Evolutionary conservation across 2,888 invertebrate genomes (phyloP).

Genomic region (Eupithecia abbreviata): DNA sequence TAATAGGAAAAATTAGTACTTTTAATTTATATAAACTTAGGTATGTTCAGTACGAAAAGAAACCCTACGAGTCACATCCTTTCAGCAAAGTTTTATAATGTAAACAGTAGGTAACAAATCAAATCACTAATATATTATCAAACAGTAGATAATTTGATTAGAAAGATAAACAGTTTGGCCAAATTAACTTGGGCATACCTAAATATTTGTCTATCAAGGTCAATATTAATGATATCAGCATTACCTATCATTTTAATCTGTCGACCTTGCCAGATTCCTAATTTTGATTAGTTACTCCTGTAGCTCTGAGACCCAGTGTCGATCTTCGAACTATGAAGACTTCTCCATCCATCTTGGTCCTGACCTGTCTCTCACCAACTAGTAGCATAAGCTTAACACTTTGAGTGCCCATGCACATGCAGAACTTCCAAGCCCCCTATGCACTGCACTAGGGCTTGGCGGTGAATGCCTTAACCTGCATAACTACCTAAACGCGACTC

Average conservation of each 20-base stretch:
- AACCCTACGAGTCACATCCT: not conserved
- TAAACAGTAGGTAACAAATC: not conserved
- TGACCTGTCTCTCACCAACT: not conserved
- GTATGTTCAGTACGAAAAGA: not conserved
- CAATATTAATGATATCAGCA: not conserved
- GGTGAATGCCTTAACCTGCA: too few species aligned
- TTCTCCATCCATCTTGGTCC: not conserved
- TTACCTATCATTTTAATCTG: not conserved
- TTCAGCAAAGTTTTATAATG: not conserved
- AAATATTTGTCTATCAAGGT: not conserved
- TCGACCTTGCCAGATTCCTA: not conserved
- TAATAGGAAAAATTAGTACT: not conserved
- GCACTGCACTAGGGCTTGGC: too few species aligned
- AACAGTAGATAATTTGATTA: not conserved
- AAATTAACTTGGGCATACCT: not conserved
- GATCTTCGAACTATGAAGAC: not conserved
- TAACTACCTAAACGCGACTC: too few species aligned
- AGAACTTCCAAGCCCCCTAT: too few species aligned
- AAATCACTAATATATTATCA: not conserved
- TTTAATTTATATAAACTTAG: not conserved
- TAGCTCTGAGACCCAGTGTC: not conserved
- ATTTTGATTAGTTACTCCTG: not conserved
- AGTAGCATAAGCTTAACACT: not conserved
- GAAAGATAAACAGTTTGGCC: not conserved
- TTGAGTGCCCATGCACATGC: too few species aligned